These are phyloP conservation scores for Polyergus mexicanus DNA, from an alignment of 1,140 invertebrate species.

Conservation along the genomic window DNA sequence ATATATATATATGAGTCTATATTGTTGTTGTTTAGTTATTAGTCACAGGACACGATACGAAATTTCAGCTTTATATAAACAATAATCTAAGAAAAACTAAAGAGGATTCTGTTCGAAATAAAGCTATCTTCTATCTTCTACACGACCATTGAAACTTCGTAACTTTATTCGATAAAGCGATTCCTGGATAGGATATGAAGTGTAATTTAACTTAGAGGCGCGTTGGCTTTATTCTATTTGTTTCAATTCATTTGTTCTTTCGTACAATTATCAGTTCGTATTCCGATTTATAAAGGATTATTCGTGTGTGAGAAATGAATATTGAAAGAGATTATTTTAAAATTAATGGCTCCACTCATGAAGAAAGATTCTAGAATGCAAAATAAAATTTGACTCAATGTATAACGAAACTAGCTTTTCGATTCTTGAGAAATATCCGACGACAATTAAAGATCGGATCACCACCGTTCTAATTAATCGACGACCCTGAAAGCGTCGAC, in stretches of 20 bases:
- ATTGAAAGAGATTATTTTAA: background rate
- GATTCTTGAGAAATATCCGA: slow-evolving; percentile 8
- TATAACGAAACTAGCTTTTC: background rate
- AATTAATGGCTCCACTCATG: background rate
- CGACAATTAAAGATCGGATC: slow-evolving; percentile 4
- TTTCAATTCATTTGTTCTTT: slow-evolving; percentile 2
- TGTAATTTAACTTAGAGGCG: slow-evolving; percentile 30
- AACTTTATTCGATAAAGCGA: slow-evolving; percentile 45
- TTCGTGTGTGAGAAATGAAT: background rate
- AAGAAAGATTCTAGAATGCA: background rate
- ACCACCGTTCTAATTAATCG: slow-evolving; percentile 12
- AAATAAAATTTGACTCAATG: background rate
- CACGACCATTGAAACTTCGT: slow-evolving; percentile 27
- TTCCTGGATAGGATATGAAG: background rate
- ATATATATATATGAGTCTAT: slow-evolving; percentile 14
- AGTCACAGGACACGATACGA: slow-evolving; percentile 1
- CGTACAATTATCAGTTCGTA: background rate
- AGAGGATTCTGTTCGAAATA: slow-evolving; percentile 26
- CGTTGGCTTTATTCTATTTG: background rate
- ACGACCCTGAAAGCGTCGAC: slow-evolving; percentile 15
- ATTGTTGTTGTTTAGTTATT: slow-evolving; percentile 9
- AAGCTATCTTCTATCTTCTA: background rate
- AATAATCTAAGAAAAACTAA: slow-evolving; percentile 27
- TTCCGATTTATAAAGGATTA: background rate
- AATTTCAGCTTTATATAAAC: slow-evolving; percentile 13